A percentile compares a stretch with the other conserved stretches of the same genome.
These are phyloP conservation scores for Platynereis dumerilii DNA, from an alignment of 2,888 invertebrate species.

Conservation along the genomic window DNA sequence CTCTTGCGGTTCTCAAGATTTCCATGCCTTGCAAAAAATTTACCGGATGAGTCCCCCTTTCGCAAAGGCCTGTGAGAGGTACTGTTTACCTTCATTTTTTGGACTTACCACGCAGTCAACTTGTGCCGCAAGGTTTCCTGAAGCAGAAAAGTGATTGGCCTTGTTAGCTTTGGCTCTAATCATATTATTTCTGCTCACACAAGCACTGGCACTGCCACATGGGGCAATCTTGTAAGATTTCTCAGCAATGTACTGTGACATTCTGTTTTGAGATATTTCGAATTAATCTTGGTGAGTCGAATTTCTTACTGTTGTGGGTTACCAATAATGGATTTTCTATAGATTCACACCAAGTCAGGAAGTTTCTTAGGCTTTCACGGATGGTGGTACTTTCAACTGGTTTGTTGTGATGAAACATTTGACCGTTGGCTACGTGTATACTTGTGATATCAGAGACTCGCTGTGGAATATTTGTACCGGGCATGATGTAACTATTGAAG, in stretches of 20 bases:
- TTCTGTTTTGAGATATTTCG: not conserved
- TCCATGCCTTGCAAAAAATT: not conserved
- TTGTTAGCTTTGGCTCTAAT: not conserved
- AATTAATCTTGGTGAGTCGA: not conserved
- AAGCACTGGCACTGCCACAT: not conserved
- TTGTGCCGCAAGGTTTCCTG: no score
- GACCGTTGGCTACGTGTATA: not conserved
- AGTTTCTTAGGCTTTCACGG: not conserved
- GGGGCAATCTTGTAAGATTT: no score
- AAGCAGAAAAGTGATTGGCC: not conserved
- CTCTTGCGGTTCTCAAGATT: not conserved
- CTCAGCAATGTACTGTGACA: not conserved
- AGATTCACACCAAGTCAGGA: not conserved
- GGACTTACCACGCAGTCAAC: not conserved
- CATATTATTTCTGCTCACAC: not conserved
- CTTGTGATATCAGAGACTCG: not conserved
- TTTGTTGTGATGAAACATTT: not conserved
- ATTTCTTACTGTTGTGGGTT: not conserved
- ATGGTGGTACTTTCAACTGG: not conserved
- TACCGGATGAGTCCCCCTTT: not conserved
- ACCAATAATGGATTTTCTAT: not conserved
- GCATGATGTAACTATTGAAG: not conserved
- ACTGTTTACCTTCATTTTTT: not conserved
- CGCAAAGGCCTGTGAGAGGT: not conserved
- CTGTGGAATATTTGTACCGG: not conserved